These are phyloP conservation scores for Drosophila lowei DNA, from an alignment of 1,140 invertebrate genomes.

Conservation along the genomic window DNA sequence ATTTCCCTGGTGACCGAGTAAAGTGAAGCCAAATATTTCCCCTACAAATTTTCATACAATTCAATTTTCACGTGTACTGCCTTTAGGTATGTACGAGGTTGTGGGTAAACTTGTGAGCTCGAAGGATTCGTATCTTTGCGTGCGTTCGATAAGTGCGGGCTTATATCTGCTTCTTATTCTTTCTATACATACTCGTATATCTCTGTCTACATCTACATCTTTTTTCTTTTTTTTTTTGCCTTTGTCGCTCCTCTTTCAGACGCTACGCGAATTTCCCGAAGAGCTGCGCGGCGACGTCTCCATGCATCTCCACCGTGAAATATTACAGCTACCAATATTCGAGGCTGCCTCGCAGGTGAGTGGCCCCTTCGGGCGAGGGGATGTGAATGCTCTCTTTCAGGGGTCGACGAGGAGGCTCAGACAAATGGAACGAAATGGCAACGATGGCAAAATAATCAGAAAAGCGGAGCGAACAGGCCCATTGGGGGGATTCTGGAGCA, in stretches of 20 bases:
- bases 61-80: slow-evolving; percentile 58
- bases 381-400: slow-evolving; percentile 30
- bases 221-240: slow-evolving; percentile 16
- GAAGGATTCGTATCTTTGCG: neutral
- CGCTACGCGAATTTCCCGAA: slow-evolving; percentile 97
- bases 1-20: slow-evolving; percentile 35
- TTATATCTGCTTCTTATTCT: slow-evolving; percentile 27
- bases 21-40: slow-evolving; percentile 61
- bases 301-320: slow-evolving; percentile 97
- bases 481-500: slow-evolving; percentile 31
- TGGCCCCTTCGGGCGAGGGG: neutral
- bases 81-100: too few relatives aligned
- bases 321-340: slow-evolving; percentile 96
- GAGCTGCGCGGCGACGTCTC: slow-evolving; percentile 97
- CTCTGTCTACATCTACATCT: slow-evolving; percentile 15
- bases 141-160: slow-evolving; percentile 9
- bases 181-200: neutral
- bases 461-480: slow-evolving; percentile 21
- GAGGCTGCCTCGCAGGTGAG: slow-evolving; percentile 90
- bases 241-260: slow-evolving; percentile 85
- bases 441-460: slow-evolving; percentile 69
- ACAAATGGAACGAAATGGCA: slow-evolving; percentile 69
- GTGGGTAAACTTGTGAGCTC: neutral
- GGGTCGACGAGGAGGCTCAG: slow-evolving; percentile 48
- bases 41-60: slow-evolving; percentile 61